Conservation (phyloP, 2,888 invertebrate species). For the Agrotis segetum region DNA sequence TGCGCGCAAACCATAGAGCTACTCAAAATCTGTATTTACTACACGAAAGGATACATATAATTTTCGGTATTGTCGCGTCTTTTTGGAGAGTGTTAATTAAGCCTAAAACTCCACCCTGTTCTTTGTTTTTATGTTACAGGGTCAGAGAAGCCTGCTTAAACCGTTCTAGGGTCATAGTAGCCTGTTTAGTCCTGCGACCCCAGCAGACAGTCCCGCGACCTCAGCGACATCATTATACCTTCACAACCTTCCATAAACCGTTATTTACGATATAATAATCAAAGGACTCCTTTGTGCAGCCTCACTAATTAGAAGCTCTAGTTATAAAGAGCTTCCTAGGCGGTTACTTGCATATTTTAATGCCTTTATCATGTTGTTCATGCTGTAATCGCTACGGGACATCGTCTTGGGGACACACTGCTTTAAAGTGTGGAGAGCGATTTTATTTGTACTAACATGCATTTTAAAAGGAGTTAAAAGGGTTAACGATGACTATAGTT, state of each 20-base stretch:
- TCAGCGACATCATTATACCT: constrained; percentile 12
- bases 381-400: constrained; percentile 75
- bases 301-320: constrained; percentile 66
- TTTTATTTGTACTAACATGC: not conserved
- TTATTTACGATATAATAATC: constrained; percentile 59
- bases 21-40: too few relatives aligned
- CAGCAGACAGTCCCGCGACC: not conserved
- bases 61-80: too few relatives aligned
- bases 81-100: too few relatives aligned
- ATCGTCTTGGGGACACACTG: constrained; percentile 71
- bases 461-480: not conserved
- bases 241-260: constrained; percentile 10
- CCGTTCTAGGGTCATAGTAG: too few relatives aligned
- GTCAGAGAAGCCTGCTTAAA: too few relatives aligned
- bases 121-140: too few relatives aligned
- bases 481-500: not conserved
- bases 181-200: not conserved
- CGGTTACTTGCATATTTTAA: constrained; percentile 84
- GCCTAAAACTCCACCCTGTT: too few relatives aligned
- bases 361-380: constrained; percentile 80
- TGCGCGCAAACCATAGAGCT: too few relatives aligned
- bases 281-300: constrained; percentile 53
- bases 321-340: constrained; percentile 62
- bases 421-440: constrained; percentile 15
- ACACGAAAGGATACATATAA: too few relatives aligned